A percentile compares a stretch with the other conserved stretches of the same genome.
Conservation (phyloP, 1,140 invertebrate genomes). For the Eciton burchellii region DNA sequence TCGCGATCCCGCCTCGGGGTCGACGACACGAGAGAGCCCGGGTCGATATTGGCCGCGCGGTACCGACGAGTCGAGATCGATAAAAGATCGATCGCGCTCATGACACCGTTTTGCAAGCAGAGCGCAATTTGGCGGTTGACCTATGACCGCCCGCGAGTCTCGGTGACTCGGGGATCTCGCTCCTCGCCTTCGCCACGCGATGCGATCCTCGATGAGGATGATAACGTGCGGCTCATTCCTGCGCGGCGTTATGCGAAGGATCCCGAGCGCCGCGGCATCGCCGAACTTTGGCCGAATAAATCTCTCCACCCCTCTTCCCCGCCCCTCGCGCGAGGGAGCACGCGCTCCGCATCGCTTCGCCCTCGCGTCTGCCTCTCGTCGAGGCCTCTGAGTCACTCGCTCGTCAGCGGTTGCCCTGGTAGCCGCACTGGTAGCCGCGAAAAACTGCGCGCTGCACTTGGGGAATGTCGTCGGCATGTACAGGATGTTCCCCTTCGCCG, state of each 20-base stretch:
- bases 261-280: conserved; percentile 79
- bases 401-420: conserved; percentile 71
- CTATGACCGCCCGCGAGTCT: background rate
- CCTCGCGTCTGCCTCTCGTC: conserved; percentile 57
- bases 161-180: background rate
- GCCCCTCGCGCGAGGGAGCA: conserved; percentile 52
- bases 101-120: too few relatives aligned
- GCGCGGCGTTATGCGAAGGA: conserved; percentile 82
- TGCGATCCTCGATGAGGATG: too few relatives aligned
- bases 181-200: too few relatives aligned
- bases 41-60: conserved; percentile 15
- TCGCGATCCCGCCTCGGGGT: conserved; percentile 18
- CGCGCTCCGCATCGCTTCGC: conserved; percentile 68
- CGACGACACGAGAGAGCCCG: conserved; percentile 62
- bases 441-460: conserved; percentile 81
- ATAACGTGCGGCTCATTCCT: too few relatives aligned
- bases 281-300: conserved; percentile 84
- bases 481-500: conserved; percentile 71
- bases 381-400: conserved; percentile 78
- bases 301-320: conserved; percentile 65
- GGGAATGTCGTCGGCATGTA: conserved; percentile 83
- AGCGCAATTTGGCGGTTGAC: background rate
- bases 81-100: background rate
- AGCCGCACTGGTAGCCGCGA: conserved; percentile 75
- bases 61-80: background rate